A percentile compares a stretch with the other conserved stretches of the same genome.
Evolutionary conservation across 2,113 vertebrate genomes (phyloP).

Genomic region (Oryctolagus cuniculus): mOryCun1.1 NC_091435.1:151647001-151647500

Average conservation of each 20-base stretch:
- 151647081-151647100: neutral
- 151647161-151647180: fast-evolving
- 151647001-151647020: too few relatives aligned
- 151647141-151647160: neutral
- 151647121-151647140: neutral
- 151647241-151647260: neutral
- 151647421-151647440: neutral
- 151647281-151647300: neutral
- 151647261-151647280: neutral
- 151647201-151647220: neutral
- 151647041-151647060: neutral
- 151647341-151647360: neutral
- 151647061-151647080: neutral
- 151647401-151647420: neutral
- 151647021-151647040: neutral
- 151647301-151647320: neutral
- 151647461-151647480: neutral
- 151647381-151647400: neutral
- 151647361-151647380: too few relatives aligned
- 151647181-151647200: neutral
- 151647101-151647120: neutral
- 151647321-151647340: neutral
- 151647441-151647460: neutral
- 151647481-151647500: neutral
- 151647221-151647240: neutral